Conservation (phyloP, 2,797 vertebrate species). For the Heterohyrax brucei region DNA sequence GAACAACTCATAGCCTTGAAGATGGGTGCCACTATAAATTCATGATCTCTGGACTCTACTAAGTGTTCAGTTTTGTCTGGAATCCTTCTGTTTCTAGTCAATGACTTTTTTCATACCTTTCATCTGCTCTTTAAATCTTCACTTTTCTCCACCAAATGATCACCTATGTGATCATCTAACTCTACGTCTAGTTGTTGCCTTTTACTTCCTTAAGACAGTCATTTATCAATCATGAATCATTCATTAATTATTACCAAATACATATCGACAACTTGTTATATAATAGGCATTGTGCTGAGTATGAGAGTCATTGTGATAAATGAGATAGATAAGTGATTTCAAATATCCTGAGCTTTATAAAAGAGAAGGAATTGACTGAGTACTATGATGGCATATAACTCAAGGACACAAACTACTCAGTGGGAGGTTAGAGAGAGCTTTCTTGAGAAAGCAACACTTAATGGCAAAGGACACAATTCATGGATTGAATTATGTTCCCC, state of each 20-base stretch:
- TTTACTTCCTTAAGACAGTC: too few species aligned
- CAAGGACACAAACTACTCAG: not conserved
- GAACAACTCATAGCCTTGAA: not conserved
- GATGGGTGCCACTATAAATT: not conserved
- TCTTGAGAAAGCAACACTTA: not conserved
- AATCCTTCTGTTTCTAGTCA: not conserved
- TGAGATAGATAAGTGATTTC: not conserved
- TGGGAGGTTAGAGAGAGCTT: not conserved
- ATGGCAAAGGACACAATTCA: not conserved
- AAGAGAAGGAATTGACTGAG: not conserved
- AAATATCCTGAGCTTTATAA: not conserved
- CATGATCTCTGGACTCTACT: not conserved
- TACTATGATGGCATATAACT: not conserved
- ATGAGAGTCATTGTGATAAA: not conserved
- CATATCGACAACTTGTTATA: not conserved
- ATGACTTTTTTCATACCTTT: not conserved
- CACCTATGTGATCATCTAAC: not conserved
- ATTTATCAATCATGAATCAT: not conserved
- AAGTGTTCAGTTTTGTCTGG: not conserved
- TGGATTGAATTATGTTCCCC: too few species aligned
- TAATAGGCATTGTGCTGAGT: not conserved
- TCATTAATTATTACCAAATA: constrained; percentile 6
- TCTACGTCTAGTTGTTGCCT: not conserved
- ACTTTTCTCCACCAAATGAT: not conserved
- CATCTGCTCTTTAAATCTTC: not conserved